phyloP scores from a whole-genome alignment of 35 echinoderm and acorn worm genomes.

The Stichopus chloronotus region DNA sequence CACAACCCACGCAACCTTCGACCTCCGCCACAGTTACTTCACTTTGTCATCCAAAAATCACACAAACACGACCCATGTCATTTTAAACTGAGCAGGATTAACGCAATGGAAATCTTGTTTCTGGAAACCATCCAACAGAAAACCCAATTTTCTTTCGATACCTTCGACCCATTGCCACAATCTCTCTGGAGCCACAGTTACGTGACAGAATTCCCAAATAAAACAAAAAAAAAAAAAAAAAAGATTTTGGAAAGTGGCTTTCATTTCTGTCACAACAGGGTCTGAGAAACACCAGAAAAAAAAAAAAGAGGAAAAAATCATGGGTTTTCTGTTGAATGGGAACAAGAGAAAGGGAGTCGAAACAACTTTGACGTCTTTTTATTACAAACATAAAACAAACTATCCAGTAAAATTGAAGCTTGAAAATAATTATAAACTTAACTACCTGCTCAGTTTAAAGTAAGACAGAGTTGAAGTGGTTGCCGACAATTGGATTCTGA shows the following conservation, averaged over 20 bases:
- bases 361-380: not conserved
- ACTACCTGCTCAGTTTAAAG: conserved; percentile 41
- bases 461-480: conserved; percentile 34
- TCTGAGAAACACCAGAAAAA: not conserved
- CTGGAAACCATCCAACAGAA: conserved; percentile 1
- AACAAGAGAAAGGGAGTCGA: not conserved
- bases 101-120: not conserved
- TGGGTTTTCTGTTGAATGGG: conserved; percentile 20
- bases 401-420: not conserved
- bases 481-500: conserved; percentile 60
- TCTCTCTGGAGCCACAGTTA: not conserved
- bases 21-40: no score
- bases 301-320: not conserved
- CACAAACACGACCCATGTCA: conserved; percentile 8
- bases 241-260: no score
- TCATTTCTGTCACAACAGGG: not conserved
- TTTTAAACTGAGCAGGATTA: conserved; percentile 39
- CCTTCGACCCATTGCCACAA: no score
- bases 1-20: no score
- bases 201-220: not conserved
- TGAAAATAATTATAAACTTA: not conserved
- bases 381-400: not conserved
- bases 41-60: not conserved
- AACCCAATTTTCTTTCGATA: not conserved
- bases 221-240: not conserved